Percentiles rank a stretch among this genome's conserved stretches.
phyloP scores from a whole-genome alignment of 2,797 vertebrate genomes.

The Nothura maculosa region DNA sequence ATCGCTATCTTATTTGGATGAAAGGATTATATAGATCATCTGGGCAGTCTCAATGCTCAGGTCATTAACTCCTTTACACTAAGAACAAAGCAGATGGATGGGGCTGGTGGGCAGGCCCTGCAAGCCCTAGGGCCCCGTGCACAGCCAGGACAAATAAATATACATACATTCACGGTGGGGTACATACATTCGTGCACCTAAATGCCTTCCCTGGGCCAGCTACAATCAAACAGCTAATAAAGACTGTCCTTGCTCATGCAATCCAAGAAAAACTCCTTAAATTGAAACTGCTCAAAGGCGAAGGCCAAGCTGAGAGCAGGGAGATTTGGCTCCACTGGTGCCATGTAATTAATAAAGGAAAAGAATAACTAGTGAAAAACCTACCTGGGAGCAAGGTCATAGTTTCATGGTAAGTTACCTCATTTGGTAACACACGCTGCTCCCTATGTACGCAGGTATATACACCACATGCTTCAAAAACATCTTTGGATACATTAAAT shows the following conservation, averaged over 20 bases:
- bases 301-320: not conserved
- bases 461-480: not conserved
- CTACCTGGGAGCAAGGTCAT: too few relatives aligned
- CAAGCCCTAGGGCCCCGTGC: not conserved
- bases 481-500: not conserved
- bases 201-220: not conserved
- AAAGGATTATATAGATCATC: conserved; percentile 50
- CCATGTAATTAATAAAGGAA: too few relatives aligned
- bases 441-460: not conserved
- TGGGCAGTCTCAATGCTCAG: conserved; percentile 38
- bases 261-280: not conserved
- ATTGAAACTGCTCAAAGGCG: not conserved
- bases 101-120: conserved; percentile 8
- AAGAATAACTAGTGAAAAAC: too few relatives aligned
- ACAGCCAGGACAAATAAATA: not conserved
- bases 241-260: not conserved
- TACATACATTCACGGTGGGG: too few relatives aligned
- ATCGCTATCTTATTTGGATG: not conserved
- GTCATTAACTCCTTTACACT: conserved; percentile 62
- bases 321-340: not conserved
- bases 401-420: too few relatives aligned
- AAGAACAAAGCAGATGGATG: conserved; percentile 11
- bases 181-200: not conserved
- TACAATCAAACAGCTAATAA: not conserved
- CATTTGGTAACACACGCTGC: too few relatives aligned